Conservation (phyloP, 2,888 invertebrate genomes). For the Therioaphis trifolii region DNA sequence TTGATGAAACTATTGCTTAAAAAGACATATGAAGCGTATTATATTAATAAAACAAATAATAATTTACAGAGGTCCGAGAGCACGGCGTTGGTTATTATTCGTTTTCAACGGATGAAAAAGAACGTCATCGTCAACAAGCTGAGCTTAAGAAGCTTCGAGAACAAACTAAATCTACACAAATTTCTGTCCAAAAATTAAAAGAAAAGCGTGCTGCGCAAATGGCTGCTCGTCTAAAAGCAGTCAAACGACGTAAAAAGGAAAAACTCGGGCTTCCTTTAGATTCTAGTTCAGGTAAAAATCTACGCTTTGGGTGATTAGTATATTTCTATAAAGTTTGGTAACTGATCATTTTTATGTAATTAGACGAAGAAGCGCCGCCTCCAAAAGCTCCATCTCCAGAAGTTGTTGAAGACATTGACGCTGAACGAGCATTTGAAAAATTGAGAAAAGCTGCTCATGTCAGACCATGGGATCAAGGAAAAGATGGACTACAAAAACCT, state of each 20-base stretch:
- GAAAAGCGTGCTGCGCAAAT: constrained; percentile 75
- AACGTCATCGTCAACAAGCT: constrained; percentile 83
- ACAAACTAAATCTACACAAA: constrained; percentile 78
- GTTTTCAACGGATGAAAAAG: constrained; percentile 87
- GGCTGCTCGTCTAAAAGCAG: constrained; percentile 78
- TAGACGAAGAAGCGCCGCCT: constrained; percentile 42
- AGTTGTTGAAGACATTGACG: constrained; percentile 67
- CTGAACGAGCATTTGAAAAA: constrained; percentile 67
- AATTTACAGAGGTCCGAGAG: constrained; percentile 81
- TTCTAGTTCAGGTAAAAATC: constrained; percentile 56
- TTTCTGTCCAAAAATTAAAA: constrained; percentile 74
- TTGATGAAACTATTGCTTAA: no score
- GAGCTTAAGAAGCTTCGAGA: constrained; percentile 78
- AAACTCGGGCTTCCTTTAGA: constrained; percentile 80
- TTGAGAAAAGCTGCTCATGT: constrained; percentile 70
- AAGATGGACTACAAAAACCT: constrained; percentile 72
- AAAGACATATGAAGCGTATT: no score
- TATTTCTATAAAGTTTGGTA: background rate
- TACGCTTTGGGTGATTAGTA: background rate
- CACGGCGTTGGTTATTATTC: constrained; percentile 94
- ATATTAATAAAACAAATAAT: background rate
- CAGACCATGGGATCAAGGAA: constrained; percentile 81
- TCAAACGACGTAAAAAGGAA: constrained; percentile 78
- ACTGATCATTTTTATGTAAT: background rate
- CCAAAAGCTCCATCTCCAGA: constrained; percentile 54